Conservation (phyloP, 2,888 invertebrate genomes). For the Amorpha juglandis region DNA sequence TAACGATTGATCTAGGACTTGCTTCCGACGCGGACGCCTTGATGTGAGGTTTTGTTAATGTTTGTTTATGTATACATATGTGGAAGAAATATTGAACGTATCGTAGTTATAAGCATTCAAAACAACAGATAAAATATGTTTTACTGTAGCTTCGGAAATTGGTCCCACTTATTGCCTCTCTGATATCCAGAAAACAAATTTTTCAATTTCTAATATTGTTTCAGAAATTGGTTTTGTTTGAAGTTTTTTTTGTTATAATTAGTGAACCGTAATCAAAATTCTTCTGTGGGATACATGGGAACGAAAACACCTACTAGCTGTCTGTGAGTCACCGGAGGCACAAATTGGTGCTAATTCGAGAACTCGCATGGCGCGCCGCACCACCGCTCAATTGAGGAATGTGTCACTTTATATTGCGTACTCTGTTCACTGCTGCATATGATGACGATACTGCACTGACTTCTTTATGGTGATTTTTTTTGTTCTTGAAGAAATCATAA, state of each 20-base stretch:
- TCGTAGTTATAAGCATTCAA: too few species aligned
- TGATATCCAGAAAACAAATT: too few species aligned
- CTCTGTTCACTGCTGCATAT: constrained; percentile 33
- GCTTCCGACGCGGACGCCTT: constrained; percentile 25
- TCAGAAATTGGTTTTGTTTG: too few species aligned
- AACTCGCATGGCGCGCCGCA: constrained; percentile 53
- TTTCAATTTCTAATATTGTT: too few species aligned
- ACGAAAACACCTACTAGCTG: constrained; percentile 37
- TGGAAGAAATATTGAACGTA: neutral
- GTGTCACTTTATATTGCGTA: constrained; percentile 73
- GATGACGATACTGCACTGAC: constrained; percentile 6
- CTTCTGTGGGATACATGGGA: constrained; percentile 29
- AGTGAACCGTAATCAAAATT: neutral
- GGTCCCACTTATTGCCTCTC: too few species aligned
- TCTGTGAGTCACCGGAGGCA: constrained; percentile 70
- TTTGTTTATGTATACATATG: neutral
- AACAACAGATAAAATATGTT: too few species aligned
- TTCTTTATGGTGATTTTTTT: neutral
- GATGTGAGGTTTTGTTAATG: constrained; percentile 20
- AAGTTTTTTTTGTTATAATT: too few species aligned
- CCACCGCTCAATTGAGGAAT: constrained; percentile 80
- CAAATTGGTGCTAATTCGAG: constrained; percentile 82
- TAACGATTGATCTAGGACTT: constrained; percentile 22
- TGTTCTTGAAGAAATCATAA: too few species aligned
- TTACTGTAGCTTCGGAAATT: too few species aligned